Conservation (phyloP, 2,797 vertebrate species). For the Sphenopsis melanotis region DNA sequence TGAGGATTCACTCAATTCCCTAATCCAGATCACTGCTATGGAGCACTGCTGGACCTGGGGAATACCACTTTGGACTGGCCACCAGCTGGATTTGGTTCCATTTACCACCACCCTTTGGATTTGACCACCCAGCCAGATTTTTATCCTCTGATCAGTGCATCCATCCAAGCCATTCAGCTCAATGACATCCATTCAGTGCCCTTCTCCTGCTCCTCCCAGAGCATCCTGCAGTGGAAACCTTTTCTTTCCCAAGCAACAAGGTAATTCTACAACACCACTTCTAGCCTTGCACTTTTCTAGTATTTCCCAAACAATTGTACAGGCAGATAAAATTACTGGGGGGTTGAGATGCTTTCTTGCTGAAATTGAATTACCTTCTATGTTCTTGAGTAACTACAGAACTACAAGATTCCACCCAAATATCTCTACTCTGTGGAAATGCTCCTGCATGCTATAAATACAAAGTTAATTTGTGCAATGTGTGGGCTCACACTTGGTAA, state of each 20-base stretch:
- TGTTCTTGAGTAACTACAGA: neutral
- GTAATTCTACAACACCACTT: neutral
- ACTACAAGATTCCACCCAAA: neutral
- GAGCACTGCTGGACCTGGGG: neutral
- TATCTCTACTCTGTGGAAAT: neutral
- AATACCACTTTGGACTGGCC: neutral
- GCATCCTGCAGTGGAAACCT: neutral
- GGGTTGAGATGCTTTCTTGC: neutral
- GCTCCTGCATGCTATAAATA: slow-evolving; percentile 36
- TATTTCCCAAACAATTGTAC: neutral
- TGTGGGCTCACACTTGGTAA: slow-evolving; percentile 31
- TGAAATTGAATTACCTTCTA: neutral
- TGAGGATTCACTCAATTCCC: neutral
- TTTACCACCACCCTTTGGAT: neutral
- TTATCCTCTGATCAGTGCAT: neutral
- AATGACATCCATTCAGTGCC: neutral
- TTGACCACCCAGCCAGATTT: neutral
- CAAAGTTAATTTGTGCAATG: slow-evolving; percentile 31
- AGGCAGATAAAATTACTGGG: neutral
- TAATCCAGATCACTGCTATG: neutral
- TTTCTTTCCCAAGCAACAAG: neutral
- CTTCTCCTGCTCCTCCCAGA: neutral
- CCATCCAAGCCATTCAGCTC: neutral
- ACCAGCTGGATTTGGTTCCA: neutral
- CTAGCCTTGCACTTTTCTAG: neutral